phyloP scores from a whole-genome alignment of 2,797 vertebrate species.

The Iguana delicatissima region DNA sequence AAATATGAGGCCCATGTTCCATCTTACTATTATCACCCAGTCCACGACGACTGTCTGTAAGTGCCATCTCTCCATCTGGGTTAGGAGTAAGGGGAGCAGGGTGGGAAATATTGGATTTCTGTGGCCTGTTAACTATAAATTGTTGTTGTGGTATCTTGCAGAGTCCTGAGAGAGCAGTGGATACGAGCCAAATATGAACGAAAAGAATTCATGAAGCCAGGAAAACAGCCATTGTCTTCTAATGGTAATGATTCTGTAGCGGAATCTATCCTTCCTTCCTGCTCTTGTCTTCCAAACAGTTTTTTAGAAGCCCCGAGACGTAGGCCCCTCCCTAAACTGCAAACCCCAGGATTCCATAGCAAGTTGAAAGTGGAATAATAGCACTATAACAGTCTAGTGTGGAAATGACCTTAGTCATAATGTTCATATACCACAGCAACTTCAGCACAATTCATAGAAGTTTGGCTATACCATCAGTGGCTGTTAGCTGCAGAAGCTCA shows the following conservation, averaged over 20 bases:
- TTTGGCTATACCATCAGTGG: neutral
- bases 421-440: neutral
- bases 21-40: constrained; percentile 90
- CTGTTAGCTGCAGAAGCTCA: neutral
- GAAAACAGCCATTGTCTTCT: constrained; percentile 78
- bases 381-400: too few species aligned
- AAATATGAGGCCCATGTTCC: constrained; percentile 88
- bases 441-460: neutral
- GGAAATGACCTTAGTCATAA: too few species aligned
- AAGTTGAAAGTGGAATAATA: too few species aligned
- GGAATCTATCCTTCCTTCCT: neutral
- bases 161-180: constrained; percentile 91
- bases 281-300: neutral
- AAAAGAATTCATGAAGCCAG: constrained; percentile 83
- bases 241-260: constrained; percentile 77
- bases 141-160: constrained; percentile 63
- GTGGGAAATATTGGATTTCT: constrained; percentile 29
- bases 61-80: constrained; percentile 62
- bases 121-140: neutral
- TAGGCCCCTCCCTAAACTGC: too few species aligned
- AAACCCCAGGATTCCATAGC: too few species aligned
- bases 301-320: neutral
- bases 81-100: neutral
- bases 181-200: constrained; percentile 91
- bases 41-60: constrained; percentile 90